Conservation (phyloP, 2,113 vertebrate genomes). For the Halcyon malimbica region DNA sequence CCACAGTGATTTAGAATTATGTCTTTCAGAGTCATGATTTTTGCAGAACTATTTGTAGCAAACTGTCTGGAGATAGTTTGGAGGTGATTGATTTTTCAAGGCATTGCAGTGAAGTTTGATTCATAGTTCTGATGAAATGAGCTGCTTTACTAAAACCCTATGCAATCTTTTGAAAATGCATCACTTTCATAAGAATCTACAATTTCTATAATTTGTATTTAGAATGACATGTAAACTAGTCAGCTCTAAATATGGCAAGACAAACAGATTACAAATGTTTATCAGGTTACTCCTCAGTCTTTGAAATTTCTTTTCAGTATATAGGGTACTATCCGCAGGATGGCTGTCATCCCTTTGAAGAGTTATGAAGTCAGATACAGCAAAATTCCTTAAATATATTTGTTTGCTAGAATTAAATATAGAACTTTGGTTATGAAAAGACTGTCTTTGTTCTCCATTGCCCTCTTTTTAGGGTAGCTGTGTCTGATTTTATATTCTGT, state of each 20-base stretch:
- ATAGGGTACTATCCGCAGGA: not conserved
- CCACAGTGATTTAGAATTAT: not conserved
- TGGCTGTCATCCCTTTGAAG: not conserved
- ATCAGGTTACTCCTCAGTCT: not conserved
- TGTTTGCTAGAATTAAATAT: slow-evolving; percentile 7
- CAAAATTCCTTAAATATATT: not conserved
- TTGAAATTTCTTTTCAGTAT: not conserved
- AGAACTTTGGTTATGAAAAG: not conserved
- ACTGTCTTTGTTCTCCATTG: not conserved
- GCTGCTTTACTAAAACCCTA: not conserved
- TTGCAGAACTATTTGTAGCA: not conserved
- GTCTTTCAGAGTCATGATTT: not conserved
- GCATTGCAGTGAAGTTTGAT: not conserved
- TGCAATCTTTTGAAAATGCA: not conserved
- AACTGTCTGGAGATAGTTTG: not conserved
- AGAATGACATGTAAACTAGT: not conserved
- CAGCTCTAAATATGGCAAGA: not conserved
- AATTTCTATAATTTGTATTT: not conserved
- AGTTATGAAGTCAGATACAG: not conserved
- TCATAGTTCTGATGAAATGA: slow-evolving; percentile 3
- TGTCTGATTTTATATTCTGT: not conserved
- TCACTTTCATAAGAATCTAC: not conserved
- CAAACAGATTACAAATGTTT: not conserved
- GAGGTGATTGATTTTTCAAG: slow-evolving; percentile 37
- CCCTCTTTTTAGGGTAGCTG: not conserved